Base-by-base conservation (phyloP, 2,888 invertebrate genomes). In the Perizoma affinitatum region DNA sequence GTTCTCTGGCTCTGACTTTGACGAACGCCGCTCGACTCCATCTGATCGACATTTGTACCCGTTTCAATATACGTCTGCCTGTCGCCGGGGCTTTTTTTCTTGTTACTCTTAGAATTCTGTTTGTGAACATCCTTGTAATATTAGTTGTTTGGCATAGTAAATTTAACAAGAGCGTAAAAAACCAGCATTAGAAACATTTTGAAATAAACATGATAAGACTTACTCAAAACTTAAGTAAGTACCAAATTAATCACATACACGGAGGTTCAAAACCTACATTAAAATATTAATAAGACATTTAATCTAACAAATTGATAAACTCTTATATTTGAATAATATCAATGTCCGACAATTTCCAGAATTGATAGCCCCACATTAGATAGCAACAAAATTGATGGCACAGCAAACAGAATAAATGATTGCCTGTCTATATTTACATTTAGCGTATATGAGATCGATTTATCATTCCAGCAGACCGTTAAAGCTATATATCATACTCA, bases 401-500 rank as follows among this genome's bases (percentile, higher is more conserved):
- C 67, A 71, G 73, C 70, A 74, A 70, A 75, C 74, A 73, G 76
- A 82, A 86, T 82, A 80, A 84, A 86, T 82, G 80, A 78, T 74
- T 78, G 72, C 74, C 79, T 80, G 80, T 80, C 76, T 76, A 76
- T 79, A 82, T 83, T 84, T 82, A 86, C 83, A 82, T 82, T 82
- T 79, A 77, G 78, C 78, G 80, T 80, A 81, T 82, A 81, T 74
- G 80, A 80, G 72, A 74, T 77, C 81, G 79, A 89, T 89, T 86
- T 84, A 90, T 90, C 87, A 89, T 83, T 79, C 71, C 72, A 67
- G 68, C 73, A 71, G 74, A 79, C 80, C 80, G 80, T 81, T 79
- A 78, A 69, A 71, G 76, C 72, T 70, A 89, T 90, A 85, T 87
- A 89, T 90, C 88, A 87, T 83, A 69, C 71, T 79, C 81, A 79